Evolutionary conservation across 53 echinoderm and acorn worm species (phyloP).

Genomic region (Glandiceps talaboti): DNA sequence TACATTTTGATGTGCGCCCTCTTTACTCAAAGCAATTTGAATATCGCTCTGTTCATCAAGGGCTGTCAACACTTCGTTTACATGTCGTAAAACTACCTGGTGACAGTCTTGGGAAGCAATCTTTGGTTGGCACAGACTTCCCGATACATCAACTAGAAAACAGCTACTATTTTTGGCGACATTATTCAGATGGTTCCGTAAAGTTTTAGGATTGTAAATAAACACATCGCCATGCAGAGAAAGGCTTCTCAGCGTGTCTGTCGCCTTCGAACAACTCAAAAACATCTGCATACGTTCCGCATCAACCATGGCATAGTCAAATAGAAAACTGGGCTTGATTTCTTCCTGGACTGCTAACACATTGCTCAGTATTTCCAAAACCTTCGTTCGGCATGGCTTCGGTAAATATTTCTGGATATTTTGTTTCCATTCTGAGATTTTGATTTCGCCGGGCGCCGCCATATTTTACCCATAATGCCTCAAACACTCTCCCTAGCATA

Average conservation of each 20-base stretch:
- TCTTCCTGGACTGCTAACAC: conserved; percentile 36
- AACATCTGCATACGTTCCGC: conserved; percentile 5
- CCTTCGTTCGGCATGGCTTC: neutral
- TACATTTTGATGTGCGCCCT: neutral
- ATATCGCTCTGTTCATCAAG: neutral
- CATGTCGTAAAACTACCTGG: neutral
- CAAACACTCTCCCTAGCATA: no score
- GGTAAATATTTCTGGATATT: neutral
- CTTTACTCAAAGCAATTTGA: neutral
- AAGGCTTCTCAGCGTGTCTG: conserved; percentile 11
- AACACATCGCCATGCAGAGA: conserved; percentile 18
- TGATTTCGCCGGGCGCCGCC: neutral
- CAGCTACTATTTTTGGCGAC: neutral
- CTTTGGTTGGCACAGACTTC: conserved; percentile 12
- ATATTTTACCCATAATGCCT: neutral
- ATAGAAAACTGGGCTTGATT: conserved; percentile 67
- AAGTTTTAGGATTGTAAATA: neutral
- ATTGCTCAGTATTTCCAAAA: conserved; percentile 12
- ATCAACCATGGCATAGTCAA: conserved; percentile 37
- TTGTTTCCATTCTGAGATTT: neutral
- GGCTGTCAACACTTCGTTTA: neutral
- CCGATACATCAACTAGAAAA: conserved; percentile 39
- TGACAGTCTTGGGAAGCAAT: conserved; percentile 4
- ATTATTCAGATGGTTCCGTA: neutral
- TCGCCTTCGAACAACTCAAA: neutral